Conservation (phyloP, 2,113 vertebrate genomes). For the Halichoerus grypus region DNA sequence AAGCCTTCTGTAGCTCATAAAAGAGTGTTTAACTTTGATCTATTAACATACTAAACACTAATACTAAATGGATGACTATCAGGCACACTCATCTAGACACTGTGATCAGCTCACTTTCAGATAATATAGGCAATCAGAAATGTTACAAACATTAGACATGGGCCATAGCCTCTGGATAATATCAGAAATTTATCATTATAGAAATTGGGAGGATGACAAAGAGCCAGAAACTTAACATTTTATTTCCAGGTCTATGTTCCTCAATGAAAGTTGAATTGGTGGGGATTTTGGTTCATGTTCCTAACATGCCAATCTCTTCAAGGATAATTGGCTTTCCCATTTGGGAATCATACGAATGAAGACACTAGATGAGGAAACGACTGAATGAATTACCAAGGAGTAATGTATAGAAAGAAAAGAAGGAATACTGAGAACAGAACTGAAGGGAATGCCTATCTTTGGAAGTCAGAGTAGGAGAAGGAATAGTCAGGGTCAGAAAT, state of each 20-base stretch:
- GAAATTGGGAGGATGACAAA: not conserved
- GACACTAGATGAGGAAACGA: not conserved
- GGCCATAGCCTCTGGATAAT: not conserved
- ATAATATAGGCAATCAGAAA: not conserved
- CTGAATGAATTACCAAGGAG: not conserved
- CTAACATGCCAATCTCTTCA: not conserved
- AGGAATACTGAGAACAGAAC: not conserved
- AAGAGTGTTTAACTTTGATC: not conserved
- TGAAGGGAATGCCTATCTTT: not conserved
- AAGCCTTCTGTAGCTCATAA: not conserved
- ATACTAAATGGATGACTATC: not conserved
- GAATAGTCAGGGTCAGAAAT: not conserved
- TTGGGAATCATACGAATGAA: not conserved
- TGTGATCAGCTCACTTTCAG: not conserved
- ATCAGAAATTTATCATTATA: not conserved
- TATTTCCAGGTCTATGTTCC: not conserved
- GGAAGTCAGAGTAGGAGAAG: not conserved
- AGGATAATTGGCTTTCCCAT: slow-evolving; percentile 37
- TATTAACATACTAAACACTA: not conserved
- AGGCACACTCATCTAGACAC: not conserved
- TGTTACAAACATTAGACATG: not conserved
- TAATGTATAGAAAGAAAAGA: not conserved
- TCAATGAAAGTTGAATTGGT: not conserved
- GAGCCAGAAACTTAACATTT: not conserved
- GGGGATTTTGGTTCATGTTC: not conserved